Evolutionary conservation across 2,113 vertebrate genomes (phyloP).

Genomic region (Semicossyphus pulcher): DNA sequence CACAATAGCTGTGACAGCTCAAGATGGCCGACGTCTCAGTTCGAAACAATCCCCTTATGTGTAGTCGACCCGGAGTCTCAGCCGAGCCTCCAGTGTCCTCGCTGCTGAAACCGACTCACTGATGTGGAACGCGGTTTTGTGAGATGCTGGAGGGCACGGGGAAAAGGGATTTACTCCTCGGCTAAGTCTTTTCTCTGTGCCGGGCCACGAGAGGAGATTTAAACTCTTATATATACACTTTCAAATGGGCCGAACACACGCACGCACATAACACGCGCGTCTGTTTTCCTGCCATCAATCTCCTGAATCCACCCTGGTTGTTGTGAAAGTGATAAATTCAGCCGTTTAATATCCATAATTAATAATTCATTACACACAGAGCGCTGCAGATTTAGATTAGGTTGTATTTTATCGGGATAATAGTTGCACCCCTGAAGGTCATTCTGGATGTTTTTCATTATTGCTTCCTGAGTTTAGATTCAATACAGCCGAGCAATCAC

Average conservation of each 20-base stretch:
- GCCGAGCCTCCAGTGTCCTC: slow-evolving; percentile 68
- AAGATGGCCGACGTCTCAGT: slow-evolving; percentile 76
- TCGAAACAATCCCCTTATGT: slow-evolving; percentile 74
- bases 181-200: slow-evolving; percentile 62
- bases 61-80: slow-evolving; percentile 66
- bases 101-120: slow-evolving; percentile 66
- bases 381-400: slow-evolving; percentile 60
- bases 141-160: slow-evolving; percentile 64
- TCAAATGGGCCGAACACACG: slow-evolving; percentile 8
- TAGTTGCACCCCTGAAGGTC: slow-evolving; percentile 68
- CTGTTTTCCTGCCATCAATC: slow-evolving; percentile 70
- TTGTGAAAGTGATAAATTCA: slow-evolving; percentile 80
- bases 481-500: slow-evolving; percentile 9
- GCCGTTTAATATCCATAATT: slow-evolving; percentile 77
- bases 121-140: slow-evolving; percentile 73
- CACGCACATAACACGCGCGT: neutral
- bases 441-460: slow-evolving; percentile 61
- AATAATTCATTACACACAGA: slow-evolving; percentile 74
- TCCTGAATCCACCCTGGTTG: slow-evolving; percentile 68
- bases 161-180: slow-evolving; percentile 73
- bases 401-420: slow-evolving; percentile 66
- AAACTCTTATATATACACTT: slow-evolving; percentile 44
- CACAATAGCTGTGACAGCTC: slow-evolving; percentile 71
- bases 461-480: slow-evolving; percentile 23
- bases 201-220: slow-evolving; percentile 54